Base-by-base conservation (phyloP, 2,888 invertebrate species). In the Amiota communis region DNA sequence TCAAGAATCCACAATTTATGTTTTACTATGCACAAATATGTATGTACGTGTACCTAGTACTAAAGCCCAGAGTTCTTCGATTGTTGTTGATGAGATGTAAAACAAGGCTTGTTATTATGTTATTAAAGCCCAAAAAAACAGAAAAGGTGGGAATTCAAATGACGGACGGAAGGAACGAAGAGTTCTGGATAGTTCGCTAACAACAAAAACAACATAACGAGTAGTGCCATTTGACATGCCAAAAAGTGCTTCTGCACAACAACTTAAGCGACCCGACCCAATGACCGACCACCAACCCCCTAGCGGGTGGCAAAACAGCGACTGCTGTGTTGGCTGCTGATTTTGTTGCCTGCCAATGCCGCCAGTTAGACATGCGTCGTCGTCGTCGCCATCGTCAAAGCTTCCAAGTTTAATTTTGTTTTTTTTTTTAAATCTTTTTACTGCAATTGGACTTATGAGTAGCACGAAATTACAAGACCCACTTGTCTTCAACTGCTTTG, bases 51-150 rank as follows among this genome's bases (percentile, higher is more conserved):
- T n/a, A n/a, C n/a, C n/a, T n/a, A n/a, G n/a, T n/a, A 49, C 46
- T 53, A 12, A 12, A 53, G n/a, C 63, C 17, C 65, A 65, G 46
- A 57, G 48, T 49, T 65, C 65, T 46, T 53, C 36, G 36, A 36
- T 48, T 57, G 10, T 53, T 61, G 70, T 79, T 83, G 83, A 85
- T 85, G 83, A 82, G 83, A 84, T 83, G 85, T 80, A 83, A 83
- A 83, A 85, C 83, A 83, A 85, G 82, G 79, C 79, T 82, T 85
- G 80, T 85, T 84, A 80, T 80, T 82, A 83, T 85, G 84, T 85
- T 85, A 80, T 85, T 85, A 83, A 82, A 76, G 23, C 23, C n/a
- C 63, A 6, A 36, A 36, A 36, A 6, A 6, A 36, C 6, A 46
- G n/a, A 59, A 1, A 11, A 63, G 46, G 12, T 46, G 23, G 23